Conservation (phyloP, 2,113 vertebrate genomes). For the Callipepla squamata region DNA sequence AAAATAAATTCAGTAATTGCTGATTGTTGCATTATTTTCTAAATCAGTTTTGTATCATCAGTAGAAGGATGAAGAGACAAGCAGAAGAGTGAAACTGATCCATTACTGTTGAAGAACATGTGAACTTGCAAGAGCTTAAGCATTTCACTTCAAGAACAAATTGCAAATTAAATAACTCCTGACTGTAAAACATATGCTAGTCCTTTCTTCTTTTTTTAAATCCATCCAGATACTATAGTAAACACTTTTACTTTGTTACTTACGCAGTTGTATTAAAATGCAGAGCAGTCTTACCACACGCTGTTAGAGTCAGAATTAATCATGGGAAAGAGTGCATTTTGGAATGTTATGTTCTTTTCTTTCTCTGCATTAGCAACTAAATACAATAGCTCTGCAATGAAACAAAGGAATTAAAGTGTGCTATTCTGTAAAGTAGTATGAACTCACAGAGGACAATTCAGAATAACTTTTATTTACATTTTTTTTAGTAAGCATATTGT, state of each 20-base stretch:
- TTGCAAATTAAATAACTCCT: background rate
- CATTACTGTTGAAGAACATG: background rate
- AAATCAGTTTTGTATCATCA: background rate
- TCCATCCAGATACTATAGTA: background rate
- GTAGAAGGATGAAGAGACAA: background rate
- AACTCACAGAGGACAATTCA: conserved; percentile 22
- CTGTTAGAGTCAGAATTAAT: conserved; percentile 54
- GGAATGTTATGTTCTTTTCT: conserved; percentile 64
- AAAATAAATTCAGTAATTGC: background rate
- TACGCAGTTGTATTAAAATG: conserved; percentile 9
- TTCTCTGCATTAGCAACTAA: conserved; percentile 68
- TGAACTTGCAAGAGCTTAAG: background rate
- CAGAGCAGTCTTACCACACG: conserved; percentile 23
- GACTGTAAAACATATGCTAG: background rate
- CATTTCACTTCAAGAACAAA: background rate
- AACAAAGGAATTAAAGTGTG: conserved; percentile 54
- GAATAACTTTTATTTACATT: background rate
- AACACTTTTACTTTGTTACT: conserved; percentile 15
- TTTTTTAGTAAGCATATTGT: conserved; percentile 1
- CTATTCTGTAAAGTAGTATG: conserved; percentile 34
- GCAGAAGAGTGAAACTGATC: background rate
- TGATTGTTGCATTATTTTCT: background rate
- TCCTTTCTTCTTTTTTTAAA: background rate
- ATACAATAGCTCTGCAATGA: conserved; percentile 34
- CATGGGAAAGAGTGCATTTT: conserved; percentile 49